Evolutionary conservation across 1,140 invertebrate species (phyloP).

Genomic region (Diachasma alloeum): DNA sequence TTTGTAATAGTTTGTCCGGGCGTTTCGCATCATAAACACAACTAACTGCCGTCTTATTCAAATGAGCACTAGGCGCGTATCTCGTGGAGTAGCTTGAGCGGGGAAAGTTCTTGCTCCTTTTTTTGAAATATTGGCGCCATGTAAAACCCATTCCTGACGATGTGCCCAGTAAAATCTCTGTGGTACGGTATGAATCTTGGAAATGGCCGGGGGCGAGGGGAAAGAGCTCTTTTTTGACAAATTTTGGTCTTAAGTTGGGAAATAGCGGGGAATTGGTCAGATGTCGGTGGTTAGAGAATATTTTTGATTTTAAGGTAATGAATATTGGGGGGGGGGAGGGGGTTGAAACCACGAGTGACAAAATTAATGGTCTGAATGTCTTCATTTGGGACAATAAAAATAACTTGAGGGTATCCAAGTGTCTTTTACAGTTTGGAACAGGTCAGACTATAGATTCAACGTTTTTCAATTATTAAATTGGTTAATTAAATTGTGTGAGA

Average conservation of each 20-base stretch:
- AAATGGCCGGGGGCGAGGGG: background rate
- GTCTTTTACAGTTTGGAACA: no score
- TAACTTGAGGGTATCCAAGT: no score
- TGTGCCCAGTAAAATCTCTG: background rate
- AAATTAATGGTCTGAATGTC: no score
- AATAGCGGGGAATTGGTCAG: background rate
- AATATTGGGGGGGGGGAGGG: no score
- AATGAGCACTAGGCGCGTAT: conserved; percentile 43
- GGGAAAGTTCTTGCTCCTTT: background rate
- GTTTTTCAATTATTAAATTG: no score
- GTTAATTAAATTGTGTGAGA: no score
- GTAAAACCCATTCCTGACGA: background rate
- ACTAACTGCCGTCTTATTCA: conserved; percentile 63
- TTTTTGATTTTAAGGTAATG: no score
- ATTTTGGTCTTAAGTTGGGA: background rate
- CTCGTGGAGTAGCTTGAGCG: background rate
- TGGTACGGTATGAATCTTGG: background rate
- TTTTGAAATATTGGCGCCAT: background rate
- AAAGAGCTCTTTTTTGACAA: background rate
- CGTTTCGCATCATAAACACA: conserved; percentile 56
- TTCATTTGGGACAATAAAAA: no score
- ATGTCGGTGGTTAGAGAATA: no score
- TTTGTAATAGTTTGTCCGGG: conserved; percentile 63
- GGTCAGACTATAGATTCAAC: no score
- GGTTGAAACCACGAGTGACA: no score